Evolutionary conservation across 2,888 invertebrate genomes (phyloP).

Genomic region (Smittia sp.): DNA sequence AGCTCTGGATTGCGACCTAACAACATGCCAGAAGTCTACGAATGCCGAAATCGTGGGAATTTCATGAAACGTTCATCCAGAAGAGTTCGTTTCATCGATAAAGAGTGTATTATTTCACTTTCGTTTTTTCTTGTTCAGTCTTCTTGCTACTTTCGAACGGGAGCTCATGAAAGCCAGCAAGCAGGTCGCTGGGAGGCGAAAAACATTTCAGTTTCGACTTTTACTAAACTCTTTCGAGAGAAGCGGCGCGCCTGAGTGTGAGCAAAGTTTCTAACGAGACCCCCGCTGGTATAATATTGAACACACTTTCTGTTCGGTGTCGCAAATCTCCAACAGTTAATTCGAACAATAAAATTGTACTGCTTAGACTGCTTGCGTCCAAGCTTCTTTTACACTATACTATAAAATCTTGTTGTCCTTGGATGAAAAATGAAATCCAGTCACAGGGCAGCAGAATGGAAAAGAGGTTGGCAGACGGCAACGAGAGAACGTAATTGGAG

Average conservation of each 20-base stretch:
- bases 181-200: not conserved
- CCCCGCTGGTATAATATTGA: not conserved
- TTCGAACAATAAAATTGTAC: conserved; percentile 27
- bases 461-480: not conserved
- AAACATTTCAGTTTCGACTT: not conserved
- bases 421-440: conserved; percentile 35
- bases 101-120: conserved; percentile 27
- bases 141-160: conserved; percentile 29
- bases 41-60: not conserved
- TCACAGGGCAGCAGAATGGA: not conserved
- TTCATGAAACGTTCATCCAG: conserved; percentile 5
- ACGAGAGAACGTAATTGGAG: not conserved
- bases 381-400: conserved; percentile 33
- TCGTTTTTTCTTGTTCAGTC: conserved; percentile 40
- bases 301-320: not conserved
- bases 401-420: conserved; percentile 32
- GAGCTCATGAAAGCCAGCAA: conserved; percentile 16
- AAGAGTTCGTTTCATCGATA: not conserved
- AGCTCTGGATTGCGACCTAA: not conserved
- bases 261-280: not conserved
- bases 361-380: conserved; percentile 23
- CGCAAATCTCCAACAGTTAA: not conserved
- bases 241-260: too few species aligned
- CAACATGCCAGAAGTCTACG: conserved; percentile 17
- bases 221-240: not conserved